phyloP scores from a whole-genome alignment of 92 coral and sea anemone genomes.

The Paramuricea clavata region DNA sequence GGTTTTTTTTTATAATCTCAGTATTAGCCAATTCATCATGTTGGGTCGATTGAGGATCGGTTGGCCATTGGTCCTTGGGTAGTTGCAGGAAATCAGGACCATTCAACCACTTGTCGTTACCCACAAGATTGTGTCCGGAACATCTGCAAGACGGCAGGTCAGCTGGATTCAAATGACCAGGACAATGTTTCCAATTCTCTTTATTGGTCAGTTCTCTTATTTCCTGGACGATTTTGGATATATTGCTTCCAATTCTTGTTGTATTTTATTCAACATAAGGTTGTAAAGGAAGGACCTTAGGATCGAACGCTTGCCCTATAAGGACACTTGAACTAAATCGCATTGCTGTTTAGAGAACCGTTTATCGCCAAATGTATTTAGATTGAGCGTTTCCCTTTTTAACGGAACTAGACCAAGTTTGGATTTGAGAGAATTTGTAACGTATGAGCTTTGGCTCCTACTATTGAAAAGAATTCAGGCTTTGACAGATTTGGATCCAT shows the following conservation, averaged over 20 bases:
- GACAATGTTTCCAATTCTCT: slow-evolving; percentile 37
- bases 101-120: slow-evolving; percentile 2
- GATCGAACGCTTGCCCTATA: too few relatives aligned
- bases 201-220: background rate
- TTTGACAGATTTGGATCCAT: background rate
- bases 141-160: slow-evolving; percentile 26
- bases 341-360: background rate
- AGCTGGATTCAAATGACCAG: slow-evolving; percentile 23
- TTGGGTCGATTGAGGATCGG: background rate
- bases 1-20: background rate
- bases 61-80: slow-evolving; percentile 38
- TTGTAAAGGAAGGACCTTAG: slow-evolving; percentile 10
- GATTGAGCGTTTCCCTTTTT: slow-evolving; percentile 55
- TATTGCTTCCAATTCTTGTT: slow-evolving; percentile 41
- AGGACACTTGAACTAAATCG: slow-evolving; percentile 19
- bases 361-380: slow-evolving; percentile 59
- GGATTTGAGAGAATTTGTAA: slow-evolving; percentile 57
- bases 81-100: background rate
- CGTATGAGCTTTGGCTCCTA: slow-evolving; percentile 72
- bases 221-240: slow-evolving; percentile 23
- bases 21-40: background rate
- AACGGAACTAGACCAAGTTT: slow-evolving; percentile 48
- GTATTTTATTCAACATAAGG: slow-evolving; percentile 41
- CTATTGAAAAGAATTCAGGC: slow-evolving; percentile 68
- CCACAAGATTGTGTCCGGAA: background rate